A percentile compares a stretch with the other conserved stretches of the same genome.
Conservation (phyloP, 2,888 invertebrate genomes). For the Mimachlamys varia region DNA sequence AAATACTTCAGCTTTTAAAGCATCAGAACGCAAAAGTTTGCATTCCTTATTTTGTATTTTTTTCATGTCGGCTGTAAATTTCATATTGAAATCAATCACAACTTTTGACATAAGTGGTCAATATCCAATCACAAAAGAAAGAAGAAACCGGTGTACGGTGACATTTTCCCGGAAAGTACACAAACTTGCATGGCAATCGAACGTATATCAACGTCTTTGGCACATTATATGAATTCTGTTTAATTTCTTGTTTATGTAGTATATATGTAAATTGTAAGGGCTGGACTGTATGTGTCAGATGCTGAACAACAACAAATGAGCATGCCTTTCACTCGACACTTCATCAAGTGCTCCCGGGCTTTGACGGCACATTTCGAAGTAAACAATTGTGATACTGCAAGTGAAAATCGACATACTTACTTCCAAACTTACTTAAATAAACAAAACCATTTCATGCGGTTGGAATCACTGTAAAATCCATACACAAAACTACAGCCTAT, state of each 20-base stretch:
- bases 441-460: neutral
- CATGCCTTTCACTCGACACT: neutral
- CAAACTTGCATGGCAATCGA: neutral
- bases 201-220: neutral
- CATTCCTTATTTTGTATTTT: neutral
- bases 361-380: neutral
- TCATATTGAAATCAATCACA: neutral
- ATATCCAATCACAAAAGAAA: neutral
- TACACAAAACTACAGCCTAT: neutral
- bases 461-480: conserved; percentile 12
- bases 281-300: no score
- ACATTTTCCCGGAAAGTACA: conserved; percentile 11
- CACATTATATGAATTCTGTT: neutral
- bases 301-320: neutral
- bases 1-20: neutral
- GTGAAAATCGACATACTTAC: neutral
- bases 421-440: neutral
- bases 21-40: neutral
- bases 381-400: neutral
- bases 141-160: neutral
- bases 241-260: no score
- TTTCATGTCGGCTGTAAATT: neutral
- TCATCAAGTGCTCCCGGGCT: neutral
- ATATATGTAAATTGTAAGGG: no score
- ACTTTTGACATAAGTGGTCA: neutral